Evolutionary conservation across 2,797 vertebrate species (phyloP).

Genomic region (Sandelia bainsii): DNA sequence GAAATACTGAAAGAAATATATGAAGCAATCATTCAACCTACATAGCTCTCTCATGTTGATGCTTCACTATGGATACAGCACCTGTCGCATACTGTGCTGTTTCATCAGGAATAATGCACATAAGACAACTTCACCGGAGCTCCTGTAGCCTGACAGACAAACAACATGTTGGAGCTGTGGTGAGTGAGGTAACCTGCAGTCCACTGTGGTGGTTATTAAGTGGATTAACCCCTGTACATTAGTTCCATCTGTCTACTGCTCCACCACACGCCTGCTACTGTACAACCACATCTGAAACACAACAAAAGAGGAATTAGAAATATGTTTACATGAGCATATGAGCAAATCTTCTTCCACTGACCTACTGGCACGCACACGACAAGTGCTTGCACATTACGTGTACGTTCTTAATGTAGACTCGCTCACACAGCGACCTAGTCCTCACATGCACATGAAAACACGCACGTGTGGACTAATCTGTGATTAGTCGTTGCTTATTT

Average conservation of each 20-base stretch:
- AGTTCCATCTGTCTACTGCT: conserved; percentile 78
- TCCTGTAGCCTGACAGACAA: conserved; percentile 31
- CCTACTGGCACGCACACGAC: conserved; percentile 10
- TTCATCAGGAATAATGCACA: conserved; percentile 36
- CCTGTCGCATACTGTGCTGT: conserved; percentile 12
- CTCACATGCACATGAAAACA: conserved; percentile 28
- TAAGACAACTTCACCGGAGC: conserved; percentile 20
- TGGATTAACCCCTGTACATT: conserved; percentile 79
- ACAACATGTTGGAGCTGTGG: conserved; percentile 56
- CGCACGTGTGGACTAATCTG: conserved; percentile 49
- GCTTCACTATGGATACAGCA: background rate
- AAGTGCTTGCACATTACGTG: background rate
- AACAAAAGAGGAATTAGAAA: conserved; percentile 11
- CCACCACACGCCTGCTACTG: conserved; percentile 46
- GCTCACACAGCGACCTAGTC: background rate
- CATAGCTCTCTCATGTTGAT: background rate
- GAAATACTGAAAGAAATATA: background rate
- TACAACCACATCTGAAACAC: conserved; percentile 1
- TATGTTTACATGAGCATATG: conserved; percentile 37
- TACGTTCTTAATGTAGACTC: conserved; percentile 10
- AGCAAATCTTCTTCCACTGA: conserved; percentile 48
- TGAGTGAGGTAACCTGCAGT: conserved; percentile 65
- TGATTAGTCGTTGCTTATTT: conserved; percentile 61
- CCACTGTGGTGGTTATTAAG: conserved; percentile 67
- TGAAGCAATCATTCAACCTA: background rate